These are phyloP conservation scores for Sebastolobus altivelis DNA, from an alignment of 2,797 vertebrate species.

Conservation along the genomic window DNA sequence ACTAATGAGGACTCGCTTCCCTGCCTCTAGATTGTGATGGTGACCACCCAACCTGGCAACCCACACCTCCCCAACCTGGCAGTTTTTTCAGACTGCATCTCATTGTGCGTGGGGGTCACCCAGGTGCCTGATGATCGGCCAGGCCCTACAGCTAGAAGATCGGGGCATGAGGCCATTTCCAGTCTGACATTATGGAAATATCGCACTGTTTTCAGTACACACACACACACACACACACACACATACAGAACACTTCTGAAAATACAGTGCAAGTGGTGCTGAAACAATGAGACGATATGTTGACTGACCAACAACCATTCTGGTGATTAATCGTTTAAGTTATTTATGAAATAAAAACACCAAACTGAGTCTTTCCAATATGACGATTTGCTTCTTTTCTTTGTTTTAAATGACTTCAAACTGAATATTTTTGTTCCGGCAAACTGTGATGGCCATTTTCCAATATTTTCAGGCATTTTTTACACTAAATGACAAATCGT, in stretches of 20 bases:
- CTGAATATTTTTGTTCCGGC: background rate
- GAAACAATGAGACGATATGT: background rate
- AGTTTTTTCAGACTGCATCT: conserved; percentile 31
- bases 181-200: conserved; percentile 21
- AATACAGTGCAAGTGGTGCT: background rate
- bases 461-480: background rate
- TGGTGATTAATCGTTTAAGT: background rate
- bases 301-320: background rate
- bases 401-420: background rate
- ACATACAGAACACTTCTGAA: background rate
- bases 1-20: conserved; percentile 60
- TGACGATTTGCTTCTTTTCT: background rate
- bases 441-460: background rate
- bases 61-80: conserved; percentile 43
- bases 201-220: conserved; percentile 10
- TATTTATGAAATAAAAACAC: background rate
- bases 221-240: background rate
- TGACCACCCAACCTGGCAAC: conserved; percentile 60
- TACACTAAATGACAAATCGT: background rate
- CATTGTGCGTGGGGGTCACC: conserved; percentile 40
- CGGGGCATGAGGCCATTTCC: conserved; percentile 52
- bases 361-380: background rate
- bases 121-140: conserved; percentile 43
- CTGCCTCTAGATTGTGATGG: conserved; percentile 38
- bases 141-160: conserved; percentile 50